Conservation (phyloP, 2,113 vertebrate genomes). For the Psittacula cyanocephala region DNA sequence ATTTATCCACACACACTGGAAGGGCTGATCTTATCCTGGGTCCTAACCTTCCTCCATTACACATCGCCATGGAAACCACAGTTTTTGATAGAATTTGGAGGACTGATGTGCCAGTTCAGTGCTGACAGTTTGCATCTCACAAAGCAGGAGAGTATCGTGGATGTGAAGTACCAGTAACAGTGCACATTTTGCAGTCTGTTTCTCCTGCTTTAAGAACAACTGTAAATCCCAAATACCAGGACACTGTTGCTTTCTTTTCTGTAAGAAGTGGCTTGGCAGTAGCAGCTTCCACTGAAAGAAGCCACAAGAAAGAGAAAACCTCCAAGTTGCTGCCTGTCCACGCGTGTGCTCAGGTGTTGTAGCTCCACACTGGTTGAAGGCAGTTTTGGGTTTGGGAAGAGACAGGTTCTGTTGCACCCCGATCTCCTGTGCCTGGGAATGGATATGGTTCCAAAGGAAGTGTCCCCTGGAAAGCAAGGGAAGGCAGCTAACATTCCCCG, state of each 20-base stretch:
- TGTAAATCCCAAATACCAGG: neutral
- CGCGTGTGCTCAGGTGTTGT: neutral
- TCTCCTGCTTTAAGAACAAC: neutral
- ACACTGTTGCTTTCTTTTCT: neutral
- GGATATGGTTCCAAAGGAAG: neutral
- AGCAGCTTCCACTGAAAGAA: neutral
- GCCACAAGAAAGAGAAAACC: neutral
- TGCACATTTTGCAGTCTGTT: neutral
- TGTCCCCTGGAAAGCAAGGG: neutral
- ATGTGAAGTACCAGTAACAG: neutral
- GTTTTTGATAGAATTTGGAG: neutral
- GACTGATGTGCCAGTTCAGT: neutral
- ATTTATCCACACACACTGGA: slow-evolving; percentile 46
- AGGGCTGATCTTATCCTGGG: slow-evolving; percentile 35
- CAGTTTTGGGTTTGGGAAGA: neutral
- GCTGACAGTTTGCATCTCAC: neutral
- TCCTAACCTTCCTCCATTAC: neutral
- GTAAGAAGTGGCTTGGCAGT: neutral
- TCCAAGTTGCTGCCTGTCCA: fast-evolving
- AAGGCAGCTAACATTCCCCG: neutral
- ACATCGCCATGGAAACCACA: neutral
- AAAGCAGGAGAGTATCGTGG: neutral
- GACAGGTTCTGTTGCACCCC: neutral
- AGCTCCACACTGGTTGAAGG: neutral
- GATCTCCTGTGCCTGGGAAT: neutral